Conservation (phyloP, 1,140 invertebrate genomes). For the Macrocentrus cingulum region DNA sequence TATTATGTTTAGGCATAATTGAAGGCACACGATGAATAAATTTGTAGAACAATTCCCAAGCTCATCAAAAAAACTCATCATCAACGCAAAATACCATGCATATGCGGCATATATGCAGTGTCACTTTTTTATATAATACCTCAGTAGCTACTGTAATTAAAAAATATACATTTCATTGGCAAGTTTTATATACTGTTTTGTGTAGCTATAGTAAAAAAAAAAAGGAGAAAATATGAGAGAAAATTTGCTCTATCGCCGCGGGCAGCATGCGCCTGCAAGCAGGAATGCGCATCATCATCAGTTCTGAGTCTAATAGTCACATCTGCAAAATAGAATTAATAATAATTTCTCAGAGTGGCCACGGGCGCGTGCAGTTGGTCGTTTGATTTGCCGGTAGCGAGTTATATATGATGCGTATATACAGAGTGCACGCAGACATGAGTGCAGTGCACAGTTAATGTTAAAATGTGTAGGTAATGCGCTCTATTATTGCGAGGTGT, state of each 20-base stretch:
- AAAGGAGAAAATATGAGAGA: too few relatives aligned
- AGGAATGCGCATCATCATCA: too few relatives aligned
- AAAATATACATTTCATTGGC: too few relatives aligned
- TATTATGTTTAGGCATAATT: slow-evolving; percentile 16
- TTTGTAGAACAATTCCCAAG: background rate
- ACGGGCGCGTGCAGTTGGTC: slow-evolving; percentile 17
- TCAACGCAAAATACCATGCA: too few relatives aligned
- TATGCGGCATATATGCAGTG: too few relatives aligned
- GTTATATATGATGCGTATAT: slow-evolving; percentile 4
- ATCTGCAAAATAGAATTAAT: slow-evolving; percentile 26
- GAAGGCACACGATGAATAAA: slow-evolving; percentile 24
- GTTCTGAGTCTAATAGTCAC: background rate
- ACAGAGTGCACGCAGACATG: too few relatives aligned
- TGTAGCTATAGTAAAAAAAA: too few relatives aligned
- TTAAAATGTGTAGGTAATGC: background rate
- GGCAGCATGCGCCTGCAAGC: background rate
- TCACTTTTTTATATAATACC: too few relatives aligned
- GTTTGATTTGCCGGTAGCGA: slow-evolving; percentile 34
- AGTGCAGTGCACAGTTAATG: background rate
- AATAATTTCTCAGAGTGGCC: slow-evolving; percentile 13
- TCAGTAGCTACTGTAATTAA: too few relatives aligned
- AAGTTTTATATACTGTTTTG: too few relatives aligned
- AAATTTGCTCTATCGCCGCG: background rate
- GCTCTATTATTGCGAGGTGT: background rate
- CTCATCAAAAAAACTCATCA: too few relatives aligned